A percentile compares a stretch with the other conserved stretches of the same genome.
Evolutionary conservation across 2,888 invertebrate genomes (phyloP).

Genomic region (Quadroppia sp.): DNA sequence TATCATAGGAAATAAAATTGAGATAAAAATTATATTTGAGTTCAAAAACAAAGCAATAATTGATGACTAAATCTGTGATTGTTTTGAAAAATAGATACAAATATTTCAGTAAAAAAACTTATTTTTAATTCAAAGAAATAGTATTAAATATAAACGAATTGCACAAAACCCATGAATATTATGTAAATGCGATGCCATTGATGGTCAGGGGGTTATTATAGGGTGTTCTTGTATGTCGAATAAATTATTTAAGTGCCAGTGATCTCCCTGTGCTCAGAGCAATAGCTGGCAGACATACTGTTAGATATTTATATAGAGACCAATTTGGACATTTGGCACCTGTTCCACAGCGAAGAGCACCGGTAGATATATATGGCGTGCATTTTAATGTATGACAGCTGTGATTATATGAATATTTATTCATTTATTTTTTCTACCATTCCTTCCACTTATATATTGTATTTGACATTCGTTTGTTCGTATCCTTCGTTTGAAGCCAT

Average conservation of each 20-base stretch:
- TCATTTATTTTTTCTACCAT: background rate
- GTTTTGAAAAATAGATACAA: no score
- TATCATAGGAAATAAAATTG: no score
- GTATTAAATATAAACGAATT: background rate
- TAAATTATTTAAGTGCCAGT: background rate
- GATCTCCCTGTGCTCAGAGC: background rate
- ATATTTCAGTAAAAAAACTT: no score
- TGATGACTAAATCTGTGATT: no score
- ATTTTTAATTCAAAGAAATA: background rate
- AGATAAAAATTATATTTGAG: no score
- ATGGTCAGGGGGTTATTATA: background rate
- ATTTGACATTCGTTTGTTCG: background rate
- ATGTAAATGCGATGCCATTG: background rate
- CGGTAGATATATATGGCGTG: background rate
- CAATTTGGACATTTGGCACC: constrained; percentile 1
- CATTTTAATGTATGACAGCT: background rate
- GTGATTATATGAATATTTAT: background rate
- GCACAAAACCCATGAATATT: background rate
- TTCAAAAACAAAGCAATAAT: no score
- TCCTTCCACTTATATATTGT: background rate
- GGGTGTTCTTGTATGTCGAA: background rate
- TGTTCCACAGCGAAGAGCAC: background rate
- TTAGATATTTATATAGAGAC: no score
- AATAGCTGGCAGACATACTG: background rate
- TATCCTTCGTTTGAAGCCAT: background rate